These are phyloP conservation scores for Anas bernieri DNA, from an alignment of 2,797 vertebrate species.

Conservation along the genomic window DNA sequence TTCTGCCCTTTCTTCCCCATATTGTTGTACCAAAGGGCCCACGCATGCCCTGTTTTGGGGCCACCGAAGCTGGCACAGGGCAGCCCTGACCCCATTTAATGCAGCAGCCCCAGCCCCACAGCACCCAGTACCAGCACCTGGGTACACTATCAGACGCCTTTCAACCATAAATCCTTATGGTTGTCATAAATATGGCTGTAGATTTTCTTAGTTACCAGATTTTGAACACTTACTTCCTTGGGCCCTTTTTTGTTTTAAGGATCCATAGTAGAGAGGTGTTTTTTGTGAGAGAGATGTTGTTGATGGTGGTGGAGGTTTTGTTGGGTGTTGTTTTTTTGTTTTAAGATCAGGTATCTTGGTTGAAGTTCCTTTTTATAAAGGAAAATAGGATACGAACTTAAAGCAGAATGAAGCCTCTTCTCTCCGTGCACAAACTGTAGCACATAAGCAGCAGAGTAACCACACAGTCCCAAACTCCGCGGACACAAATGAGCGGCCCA, in stretches of 20 bases:
- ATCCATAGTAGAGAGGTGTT: not conserved
- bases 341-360: not conserved
- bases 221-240: not conserved
- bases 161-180: not conserved
- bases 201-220: not conserved
- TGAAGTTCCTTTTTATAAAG: not conserved
- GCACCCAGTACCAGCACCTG: accelerated
- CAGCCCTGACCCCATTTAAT: too few species aligned
- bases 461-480: too few species aligned
- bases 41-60: not conserved
- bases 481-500: too few species aligned
- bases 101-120: accelerated
- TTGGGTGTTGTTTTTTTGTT: not conserved
- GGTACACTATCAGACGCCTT: not conserved
- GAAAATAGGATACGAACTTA: not conserved
- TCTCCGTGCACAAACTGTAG: too few species aligned
- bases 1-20: not conserved
- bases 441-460: too few species aligned
- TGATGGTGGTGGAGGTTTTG: too few species aligned
- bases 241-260: not conserved
- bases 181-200: not conserved
- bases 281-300: too few species aligned
- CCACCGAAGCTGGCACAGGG: too few species aligned
- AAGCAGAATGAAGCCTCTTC: not conserved
- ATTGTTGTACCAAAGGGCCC: not conserved